A percentile compares a stretch with the other conserved stretches of the same genome.
These are phyloP conservation scores for Empidonax traillii DNA, from an alignment of 2,113 vertebrate genomes.

Conservation along the genomic window DNA sequence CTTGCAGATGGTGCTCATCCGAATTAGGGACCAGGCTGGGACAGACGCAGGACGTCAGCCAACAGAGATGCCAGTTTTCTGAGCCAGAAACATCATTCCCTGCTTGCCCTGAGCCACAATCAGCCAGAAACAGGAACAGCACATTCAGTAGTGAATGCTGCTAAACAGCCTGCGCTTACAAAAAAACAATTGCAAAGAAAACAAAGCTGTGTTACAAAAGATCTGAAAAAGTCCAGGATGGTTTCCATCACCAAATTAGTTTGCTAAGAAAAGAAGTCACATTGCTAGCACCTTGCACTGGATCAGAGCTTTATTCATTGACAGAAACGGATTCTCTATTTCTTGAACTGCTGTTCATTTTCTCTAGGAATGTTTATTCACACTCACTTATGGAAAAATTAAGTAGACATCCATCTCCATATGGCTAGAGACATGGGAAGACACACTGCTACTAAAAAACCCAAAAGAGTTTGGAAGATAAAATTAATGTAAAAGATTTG, in stretches of 20 bases:
- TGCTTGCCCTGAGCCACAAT: background rate
- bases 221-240: background rate
- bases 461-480: background rate
- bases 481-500: background rate
- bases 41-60: background rate
- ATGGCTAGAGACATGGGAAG: background rate
- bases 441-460: background rate
- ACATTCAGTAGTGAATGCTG: background rate
- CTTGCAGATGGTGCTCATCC: background rate
- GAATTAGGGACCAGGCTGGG: background rate
- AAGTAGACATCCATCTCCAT: background rate
- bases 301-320: background rate
- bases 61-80: background rate
- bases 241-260: background rate
- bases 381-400: background rate
- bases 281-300: background rate
- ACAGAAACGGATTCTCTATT: background rate
- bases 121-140: background rate
- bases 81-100: background rate
- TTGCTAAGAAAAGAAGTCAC: background rate
- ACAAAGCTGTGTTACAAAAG: background rate
- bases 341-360: background rate
- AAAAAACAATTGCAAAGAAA: background rate
- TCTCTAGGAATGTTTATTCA: background rate
- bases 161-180: background rate